These are phyloP conservation scores for Wasmannia auropunctata DNA, from an alignment of 1,140 invertebrate genomes.

Conservation along the genomic window DNA sequence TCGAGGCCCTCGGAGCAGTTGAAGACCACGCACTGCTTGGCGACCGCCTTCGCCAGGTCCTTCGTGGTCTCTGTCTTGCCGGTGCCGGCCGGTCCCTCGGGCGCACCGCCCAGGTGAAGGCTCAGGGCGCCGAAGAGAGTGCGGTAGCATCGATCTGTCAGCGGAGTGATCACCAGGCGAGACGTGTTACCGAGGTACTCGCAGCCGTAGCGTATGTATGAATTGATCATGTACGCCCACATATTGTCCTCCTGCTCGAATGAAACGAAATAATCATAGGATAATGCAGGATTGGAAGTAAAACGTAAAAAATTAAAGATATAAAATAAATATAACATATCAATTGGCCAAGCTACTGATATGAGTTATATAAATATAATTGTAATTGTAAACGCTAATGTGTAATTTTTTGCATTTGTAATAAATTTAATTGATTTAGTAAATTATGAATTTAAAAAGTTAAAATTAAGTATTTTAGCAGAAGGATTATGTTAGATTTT, in stretches of 20 bases:
- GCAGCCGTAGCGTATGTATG: slow-evolving; percentile 95
- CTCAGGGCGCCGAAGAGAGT: slow-evolving; percentile 96
- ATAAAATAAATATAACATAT: neutral
- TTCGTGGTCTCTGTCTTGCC: slow-evolving; percentile 99
- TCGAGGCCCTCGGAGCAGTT: slow-evolving; percentile 98
- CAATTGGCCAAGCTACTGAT: neutral
- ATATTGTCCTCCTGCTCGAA: slow-evolving; percentile 87
- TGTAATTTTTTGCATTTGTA: no score
- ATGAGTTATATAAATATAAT: neutral
- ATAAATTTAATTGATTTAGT: neutral
- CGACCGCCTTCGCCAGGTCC: slow-evolving; percentile 97
- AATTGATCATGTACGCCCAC: slow-evolving; percentile 95
- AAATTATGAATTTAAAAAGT: neutral
- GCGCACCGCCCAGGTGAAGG: slow-evolving; percentile 94
- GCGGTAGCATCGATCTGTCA: slow-evolving; percentile 97
- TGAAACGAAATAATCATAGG: neutral
- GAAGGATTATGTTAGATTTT: neutral
- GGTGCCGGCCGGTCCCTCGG: slow-evolving; percentile 97
- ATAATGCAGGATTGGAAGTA: neutral
- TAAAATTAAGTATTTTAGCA: neutral
- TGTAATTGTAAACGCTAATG: neutral
- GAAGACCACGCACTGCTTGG: slow-evolving; percentile 98
- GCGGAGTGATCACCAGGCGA: slow-evolving; percentile 94
- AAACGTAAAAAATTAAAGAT: neutral
- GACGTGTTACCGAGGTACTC: slow-evolving; percentile 97